Evolutionary conservation across 2,888 invertebrate species (phyloP).

Genomic region (Dorcus hopei): DNA sequence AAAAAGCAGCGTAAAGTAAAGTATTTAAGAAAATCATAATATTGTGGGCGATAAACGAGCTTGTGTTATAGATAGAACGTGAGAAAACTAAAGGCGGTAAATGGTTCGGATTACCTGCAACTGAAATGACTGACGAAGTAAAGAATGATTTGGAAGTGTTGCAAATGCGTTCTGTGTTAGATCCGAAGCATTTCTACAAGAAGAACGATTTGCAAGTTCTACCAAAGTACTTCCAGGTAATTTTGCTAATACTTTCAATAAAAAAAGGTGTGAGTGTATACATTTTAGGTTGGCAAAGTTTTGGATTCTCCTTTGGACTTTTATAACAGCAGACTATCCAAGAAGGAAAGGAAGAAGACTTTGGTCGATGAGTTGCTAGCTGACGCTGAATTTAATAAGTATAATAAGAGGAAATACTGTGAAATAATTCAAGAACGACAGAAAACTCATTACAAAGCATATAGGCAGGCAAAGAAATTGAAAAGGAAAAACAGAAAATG

Average conservation of each 20-base stretch:
- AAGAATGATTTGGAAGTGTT: conserved; percentile 85
- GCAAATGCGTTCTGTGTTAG: conserved; percentile 87
- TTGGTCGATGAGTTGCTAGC: conserved; percentile 91
- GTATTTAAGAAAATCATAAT: not conserved
- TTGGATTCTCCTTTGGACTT: conserved; percentile 85
- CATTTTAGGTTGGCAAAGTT: conserved; percentile 68
- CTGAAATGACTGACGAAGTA: conserved; percentile 85
- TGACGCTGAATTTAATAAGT: conserved; percentile 80
- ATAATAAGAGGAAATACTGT: conserved; percentile 76
- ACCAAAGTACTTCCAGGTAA: conserved; percentile 92
- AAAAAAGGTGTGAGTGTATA: conserved; percentile 17
- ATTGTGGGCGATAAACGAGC: conserved; percentile 5
- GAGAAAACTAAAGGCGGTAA: conserved; percentile 78
- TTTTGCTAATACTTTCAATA: too few species aligned
- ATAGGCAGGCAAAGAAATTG: conserved; percentile 63
- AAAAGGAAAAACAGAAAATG: conserved; percentile 60
- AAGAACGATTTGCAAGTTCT: conserved; percentile 81
- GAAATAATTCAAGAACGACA: conserved; percentile 71
- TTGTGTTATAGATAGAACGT: conserved; percentile 60
- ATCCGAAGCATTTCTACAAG: conserved; percentile 94
- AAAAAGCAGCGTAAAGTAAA: conserved; percentile 57
- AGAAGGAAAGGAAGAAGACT: conserved; percentile 82
- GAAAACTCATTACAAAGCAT: conserved; percentile 67
- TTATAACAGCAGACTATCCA: conserved; percentile 77
- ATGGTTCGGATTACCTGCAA: conserved; percentile 89